These are phyloP conservation scores for Gastrophryne carolinensis DNA, from an alignment of 2,797 vertebrate species.

Conservation along the genomic window DNA sequence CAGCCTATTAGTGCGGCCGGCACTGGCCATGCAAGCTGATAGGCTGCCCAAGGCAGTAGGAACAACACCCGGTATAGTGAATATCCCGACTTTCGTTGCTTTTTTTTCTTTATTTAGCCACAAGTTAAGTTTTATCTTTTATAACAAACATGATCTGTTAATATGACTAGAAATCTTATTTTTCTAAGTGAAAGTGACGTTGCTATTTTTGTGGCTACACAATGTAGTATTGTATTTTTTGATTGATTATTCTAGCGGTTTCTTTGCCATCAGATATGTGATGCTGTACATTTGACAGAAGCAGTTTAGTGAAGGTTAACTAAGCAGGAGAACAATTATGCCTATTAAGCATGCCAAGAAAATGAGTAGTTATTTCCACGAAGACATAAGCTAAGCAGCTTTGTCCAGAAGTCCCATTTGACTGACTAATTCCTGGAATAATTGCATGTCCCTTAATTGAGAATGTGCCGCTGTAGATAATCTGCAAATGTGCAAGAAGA, in stretches of 20 bases:
- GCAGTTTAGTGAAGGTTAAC: background rate
- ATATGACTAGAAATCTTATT: background rate
- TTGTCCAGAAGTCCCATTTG: background rate
- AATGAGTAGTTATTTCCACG: background rate
- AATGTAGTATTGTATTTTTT: background rate
- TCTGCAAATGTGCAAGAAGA: too few species aligned
- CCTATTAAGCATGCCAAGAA: background rate
- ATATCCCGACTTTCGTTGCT: too few species aligned
- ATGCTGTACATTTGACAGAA: background rate
- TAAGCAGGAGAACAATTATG: background rate
- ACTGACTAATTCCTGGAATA: conserved; percentile 5
- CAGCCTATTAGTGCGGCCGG: too few species aligned
- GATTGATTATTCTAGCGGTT: background rate
- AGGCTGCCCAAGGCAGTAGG: too few species aligned
- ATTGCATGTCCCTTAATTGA: background rate
- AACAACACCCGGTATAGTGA: too few species aligned
- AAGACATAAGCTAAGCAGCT: background rate
- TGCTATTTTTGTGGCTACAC: too few species aligned
- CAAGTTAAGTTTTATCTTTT: too few species aligned
- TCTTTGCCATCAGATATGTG: background rate
- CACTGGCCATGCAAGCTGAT: too few species aligned
- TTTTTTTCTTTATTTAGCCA: too few species aligned
- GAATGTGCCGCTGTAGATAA: background rate
- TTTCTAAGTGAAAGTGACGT: background rate
- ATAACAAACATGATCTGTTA: too few species aligned